Evolutionary conservation across 2,113 vertebrate species (phyloP).

Genomic region (Dolichotis patagonum): DNA sequence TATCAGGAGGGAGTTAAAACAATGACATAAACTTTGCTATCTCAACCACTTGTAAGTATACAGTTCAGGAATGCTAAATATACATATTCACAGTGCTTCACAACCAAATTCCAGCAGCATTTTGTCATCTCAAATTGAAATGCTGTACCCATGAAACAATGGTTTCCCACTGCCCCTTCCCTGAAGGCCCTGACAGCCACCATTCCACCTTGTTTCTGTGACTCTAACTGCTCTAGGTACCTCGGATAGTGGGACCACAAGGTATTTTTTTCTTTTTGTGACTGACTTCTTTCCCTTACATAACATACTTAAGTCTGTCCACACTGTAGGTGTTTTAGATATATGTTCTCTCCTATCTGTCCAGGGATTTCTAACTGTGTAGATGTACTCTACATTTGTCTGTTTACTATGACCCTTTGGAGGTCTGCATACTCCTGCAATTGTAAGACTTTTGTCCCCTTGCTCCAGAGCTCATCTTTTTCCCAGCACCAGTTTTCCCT

Average conservation of each 20-base stretch:
- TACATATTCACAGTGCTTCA: not conserved
- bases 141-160: not conserved
- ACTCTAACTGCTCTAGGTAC: too few relatives aligned
- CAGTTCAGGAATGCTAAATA: not conserved
- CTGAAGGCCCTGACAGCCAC: not conserved
- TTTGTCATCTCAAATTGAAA: not conserved
- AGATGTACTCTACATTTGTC: not conserved
- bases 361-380: not conserved
- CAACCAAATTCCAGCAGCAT: not conserved
- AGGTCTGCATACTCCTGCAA: not conserved
- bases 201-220: not conserved
- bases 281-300: not conserved
- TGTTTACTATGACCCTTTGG: not conserved
- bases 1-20: not conserved
- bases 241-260: not conserved
- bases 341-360: not conserved
- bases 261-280: not conserved
- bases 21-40: not conserved
- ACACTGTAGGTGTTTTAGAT: not conserved
- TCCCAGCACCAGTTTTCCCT: not conserved
- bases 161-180: not conserved
- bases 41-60: not conserved
- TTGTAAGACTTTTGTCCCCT: not conserved
- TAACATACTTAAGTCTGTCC: not conserved
- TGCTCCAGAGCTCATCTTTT: not conserved